These are phyloP conservation scores for Malurus elegans DNA, from an alignment of 2,113 vertebrate genomes.

Conservation along the genomic window DNA sequence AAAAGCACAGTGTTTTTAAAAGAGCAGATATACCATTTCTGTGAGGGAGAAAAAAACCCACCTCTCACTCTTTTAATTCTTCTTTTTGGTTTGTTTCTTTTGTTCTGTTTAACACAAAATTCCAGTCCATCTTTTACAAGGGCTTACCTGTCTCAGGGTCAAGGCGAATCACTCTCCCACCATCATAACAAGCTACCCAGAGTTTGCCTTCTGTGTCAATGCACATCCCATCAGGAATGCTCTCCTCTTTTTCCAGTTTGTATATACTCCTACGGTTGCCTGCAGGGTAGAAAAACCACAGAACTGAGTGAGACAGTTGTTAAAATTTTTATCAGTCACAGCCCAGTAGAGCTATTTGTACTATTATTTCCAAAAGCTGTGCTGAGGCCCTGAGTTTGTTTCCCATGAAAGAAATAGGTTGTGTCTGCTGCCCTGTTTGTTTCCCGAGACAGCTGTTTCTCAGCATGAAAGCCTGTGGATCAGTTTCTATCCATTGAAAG, in stretches of 20 bases:
- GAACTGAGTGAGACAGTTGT: background rate
- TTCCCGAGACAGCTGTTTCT: background rate
- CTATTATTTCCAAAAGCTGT: background rate
- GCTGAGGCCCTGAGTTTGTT: background rate
- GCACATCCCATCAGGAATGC: conserved; percentile 91
- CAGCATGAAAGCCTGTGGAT: background rate
- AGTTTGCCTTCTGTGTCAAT: conserved; percentile 85
- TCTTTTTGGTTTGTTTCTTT: background rate
- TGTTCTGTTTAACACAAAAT: background rate
- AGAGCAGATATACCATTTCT: background rate
- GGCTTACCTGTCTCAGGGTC: conserved; percentile 86
- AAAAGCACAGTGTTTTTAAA: background rate
- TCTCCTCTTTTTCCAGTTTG: conserved; percentile 81
- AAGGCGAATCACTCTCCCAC: conserved; percentile 87
- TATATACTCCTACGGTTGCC: conserved; percentile 79
- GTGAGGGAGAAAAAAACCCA: fast-evolving
- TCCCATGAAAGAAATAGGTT: background rate
- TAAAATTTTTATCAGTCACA: background rate
- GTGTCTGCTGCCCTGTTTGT: background rate
- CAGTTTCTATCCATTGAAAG: background rate
- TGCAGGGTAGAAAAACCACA: conserved; percentile 6
- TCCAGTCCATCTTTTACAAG: background rate
- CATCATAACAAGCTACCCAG: conserved; percentile 92
- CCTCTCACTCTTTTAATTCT: background rate
- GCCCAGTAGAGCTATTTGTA: background rate